Conservation (phyloP, 2,113 vertebrate genomes). For the Gambusia affinis region DNA sequence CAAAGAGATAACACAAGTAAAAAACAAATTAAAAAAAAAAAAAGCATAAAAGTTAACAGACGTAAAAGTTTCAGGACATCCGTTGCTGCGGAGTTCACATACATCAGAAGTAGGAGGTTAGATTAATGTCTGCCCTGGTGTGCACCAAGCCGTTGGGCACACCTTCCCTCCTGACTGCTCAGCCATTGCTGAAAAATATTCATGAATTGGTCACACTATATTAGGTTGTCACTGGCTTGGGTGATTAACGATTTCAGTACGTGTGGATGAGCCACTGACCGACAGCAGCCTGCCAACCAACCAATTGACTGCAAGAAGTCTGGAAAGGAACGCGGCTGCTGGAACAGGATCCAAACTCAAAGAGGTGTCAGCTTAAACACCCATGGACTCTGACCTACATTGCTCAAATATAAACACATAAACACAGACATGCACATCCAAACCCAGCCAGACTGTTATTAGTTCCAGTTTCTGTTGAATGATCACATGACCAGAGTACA, state of each 20-base stretch:
- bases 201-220: constrained; percentile 77
- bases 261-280: constrained; percentile 49
- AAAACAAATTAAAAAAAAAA: neutral
- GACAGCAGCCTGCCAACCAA: constrained; percentile 55
- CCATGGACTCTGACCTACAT: neutral
- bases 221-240: constrained; percentile 73
- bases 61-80: constrained; percentile 6
- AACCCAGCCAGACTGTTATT: constrained; percentile 47
- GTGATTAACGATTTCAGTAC: constrained; percentile 78
- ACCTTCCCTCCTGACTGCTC: constrained; percentile 40
- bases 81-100: constrained; percentile 7
- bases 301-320: constrained; percentile 27
- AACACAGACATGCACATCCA: constrained; percentile 14
- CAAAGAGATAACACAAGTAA: neutral
- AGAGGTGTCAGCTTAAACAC: constrained; percentile 41
- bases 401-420: constrained; percentile 1
- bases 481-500: constrained; percentile 27
- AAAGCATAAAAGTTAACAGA: neutral
- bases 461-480: constrained; percentile 51
- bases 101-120: constrained; percentile 29
- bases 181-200: constrained; percentile 73
- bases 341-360: constrained; percentile 30
- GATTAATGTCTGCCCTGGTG: constrained; percentile 62
- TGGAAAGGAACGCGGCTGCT: constrained; percentile 12
- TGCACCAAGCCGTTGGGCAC: constrained; percentile 48